Evolutionary conservation across 37 sponge, comb jelly and placozoan species (phyloP).

Genomic region (Hexactinellida sp.): DNA sequence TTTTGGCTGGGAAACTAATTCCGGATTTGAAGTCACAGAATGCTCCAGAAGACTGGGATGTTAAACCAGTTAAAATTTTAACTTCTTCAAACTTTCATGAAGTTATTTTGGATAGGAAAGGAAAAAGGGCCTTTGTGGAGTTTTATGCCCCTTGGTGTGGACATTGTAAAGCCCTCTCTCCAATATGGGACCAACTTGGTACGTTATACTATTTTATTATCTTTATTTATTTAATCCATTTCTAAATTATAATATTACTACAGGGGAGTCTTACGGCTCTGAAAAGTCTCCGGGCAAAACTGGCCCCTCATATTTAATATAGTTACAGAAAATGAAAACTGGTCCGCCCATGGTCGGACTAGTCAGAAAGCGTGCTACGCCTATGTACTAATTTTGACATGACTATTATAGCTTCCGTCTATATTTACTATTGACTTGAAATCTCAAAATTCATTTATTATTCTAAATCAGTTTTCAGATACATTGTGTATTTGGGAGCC

Average conservation of each 20-base stretch:
- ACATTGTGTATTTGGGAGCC: too few species aligned
- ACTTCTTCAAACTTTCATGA: slow-evolving; percentile 67
- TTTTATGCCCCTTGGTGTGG: slow-evolving; percentile 99
- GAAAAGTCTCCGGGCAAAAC: too few species aligned
- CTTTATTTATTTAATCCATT: not conserved
- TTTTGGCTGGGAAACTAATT: slow-evolving; percentile 58
- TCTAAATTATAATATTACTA: too few species aligned
- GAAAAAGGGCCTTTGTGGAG: slow-evolving; percentile 81
- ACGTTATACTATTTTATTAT: not conserved
- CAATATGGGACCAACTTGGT: slow-evolving; percentile 78
- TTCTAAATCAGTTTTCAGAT: too few species aligned
- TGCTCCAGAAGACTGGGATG: slow-evolving; percentile 90
- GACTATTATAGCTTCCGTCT: too few species aligned
- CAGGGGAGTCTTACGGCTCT: not conserved
- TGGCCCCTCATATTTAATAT: too few species aligned
- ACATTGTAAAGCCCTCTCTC: slow-evolving; percentile 94
- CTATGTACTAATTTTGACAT: too few species aligned
- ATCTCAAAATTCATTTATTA: too few species aligned
- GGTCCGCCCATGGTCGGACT: too few species aligned
- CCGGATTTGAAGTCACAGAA: slow-evolving; percentile 75
- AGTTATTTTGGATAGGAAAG: slow-evolving; percentile 37
- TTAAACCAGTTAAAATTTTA: slow-evolving; percentile 80
- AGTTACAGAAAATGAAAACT: too few species aligned
- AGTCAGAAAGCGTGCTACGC: too few species aligned
- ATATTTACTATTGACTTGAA: too few species aligned